Base-by-base conservation (phyloP, 2,797 vertebrate genomes). In the Anguilla pacifica region DNA sequence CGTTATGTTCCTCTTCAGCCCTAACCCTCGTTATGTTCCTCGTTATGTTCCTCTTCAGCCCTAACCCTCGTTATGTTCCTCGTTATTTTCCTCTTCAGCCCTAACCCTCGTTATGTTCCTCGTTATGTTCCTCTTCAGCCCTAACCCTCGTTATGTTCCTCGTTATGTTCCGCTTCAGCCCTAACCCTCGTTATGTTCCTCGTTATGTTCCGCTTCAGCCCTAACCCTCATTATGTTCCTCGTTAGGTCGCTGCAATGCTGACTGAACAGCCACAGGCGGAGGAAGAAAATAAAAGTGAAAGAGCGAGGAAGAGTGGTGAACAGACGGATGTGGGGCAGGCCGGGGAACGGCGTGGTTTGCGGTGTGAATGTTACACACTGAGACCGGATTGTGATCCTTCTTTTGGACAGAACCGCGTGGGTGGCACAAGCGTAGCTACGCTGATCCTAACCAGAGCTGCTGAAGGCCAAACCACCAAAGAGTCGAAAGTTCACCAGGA, bases 291-390 rank as follows among this genome's bases (percentile, higher is more conserved):
- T 0, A 5, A 5, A 67, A 53, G 17, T 67, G 43, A 64, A 82
- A 67, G 79, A 49, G 4, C 43, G 31, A 11, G 53, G 25, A 39
- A 39, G 49, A 57, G 1, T 2, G 39, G n/a, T 1, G 31, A 25
- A 51, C 17, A n/a, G 46, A 15, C 39, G 57, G 77, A 83, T 87
- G 39, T 87, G 77, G 67, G 74, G 39, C 77, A 81, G 9, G 43
- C 77, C 39, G 25, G 6, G 1, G 77, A 10, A 7, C 43, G 35
- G 5, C n/a, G n/a, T 25, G 43, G 79, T 43, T 19, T 31, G 83
- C 2, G 17, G 83, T 57, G 49, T 57, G 13, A 28, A 46, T 43
- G 39, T n/a, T 25, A 35, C 72, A 53, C 5, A 15, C 53, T 43
- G 43, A 39, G 67, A 77, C 13, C 10, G 74, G 28, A 15, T 51